Evolutionary conservation across 1,140 invertebrate species (phyloP), one percentile per base, ranked within the genome.

Genomic region (Hylaeus volcanicus): DNA sequence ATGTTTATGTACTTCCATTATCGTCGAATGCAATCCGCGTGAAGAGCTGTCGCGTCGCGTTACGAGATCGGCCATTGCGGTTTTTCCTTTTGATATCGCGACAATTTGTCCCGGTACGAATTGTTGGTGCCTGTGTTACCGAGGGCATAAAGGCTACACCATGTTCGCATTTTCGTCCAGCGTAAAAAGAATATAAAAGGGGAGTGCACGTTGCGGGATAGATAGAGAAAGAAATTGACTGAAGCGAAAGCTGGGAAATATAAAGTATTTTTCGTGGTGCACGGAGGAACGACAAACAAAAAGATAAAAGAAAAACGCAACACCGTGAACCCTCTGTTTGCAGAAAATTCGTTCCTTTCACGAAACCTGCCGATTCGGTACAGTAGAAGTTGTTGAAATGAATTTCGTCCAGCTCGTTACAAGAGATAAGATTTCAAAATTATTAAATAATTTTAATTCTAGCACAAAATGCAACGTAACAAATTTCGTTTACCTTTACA

Each of bases 201-300:
- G 43, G 15, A 11, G 12, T 14, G 26, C 43, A 2, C 15, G 39
- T 43, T 5, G 3, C 4, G 64, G 15, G 11, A 5, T 4, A 39
- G 55, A 55, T 1, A 12, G 37, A 51, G 48, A 45, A 9, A 45
- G 3, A 64, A n/a, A 63, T 15, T 9, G n/a, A 26, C 48, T 8
- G 48, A 39, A 60, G 14, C 5, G 39, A 60, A 14, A 45, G 26
- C 41, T 53, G 15, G 41, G 37, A 26, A 76, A 37, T 69, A 56
- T 56, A 72, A 72, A 72, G 55, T 72, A 58, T 41, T 72, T 72
- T 72, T 58, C 53, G n/a, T 26, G 41, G 41, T 12, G n/a, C 26
- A 51, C n/a, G 26, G 43, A n/a, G 0, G 26, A 48, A 6, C 48
- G 48, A 5, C 48, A 51, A 51, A 51, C 8, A 51, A 51, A 45